Evolutionary conservation across 2,113 vertebrate species (phyloP).

Genomic region (Oreochromis niloticus): DNA sequence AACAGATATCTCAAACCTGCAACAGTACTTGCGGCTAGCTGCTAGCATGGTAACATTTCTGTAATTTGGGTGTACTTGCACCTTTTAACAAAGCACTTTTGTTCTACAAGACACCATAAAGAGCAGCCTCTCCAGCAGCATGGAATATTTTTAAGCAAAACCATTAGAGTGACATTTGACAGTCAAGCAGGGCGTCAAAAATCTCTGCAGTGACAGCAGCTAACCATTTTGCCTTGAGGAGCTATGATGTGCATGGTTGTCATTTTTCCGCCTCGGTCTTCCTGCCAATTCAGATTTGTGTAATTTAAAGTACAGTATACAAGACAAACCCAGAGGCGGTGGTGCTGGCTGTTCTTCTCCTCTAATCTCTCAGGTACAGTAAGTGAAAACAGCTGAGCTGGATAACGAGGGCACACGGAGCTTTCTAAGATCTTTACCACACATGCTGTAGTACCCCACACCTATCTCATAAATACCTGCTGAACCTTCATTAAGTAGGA

Average conservation of each 20-base stretch:
- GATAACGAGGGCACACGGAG: background rate
- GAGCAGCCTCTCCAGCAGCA: background rate
- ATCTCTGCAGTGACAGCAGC: background rate
- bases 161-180: background rate
- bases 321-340: background rate
- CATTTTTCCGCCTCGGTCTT: background rate
- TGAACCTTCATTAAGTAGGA: background rate
- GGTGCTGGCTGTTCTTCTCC: background rate
- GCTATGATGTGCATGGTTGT: background rate
- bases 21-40: background rate
- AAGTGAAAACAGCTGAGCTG: background rate
- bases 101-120: background rate
- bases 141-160: background rate
- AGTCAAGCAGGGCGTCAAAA: background rate
- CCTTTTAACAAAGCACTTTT: background rate
- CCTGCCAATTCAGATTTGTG: constrained; percentile 14
- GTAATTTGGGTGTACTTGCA: background rate
- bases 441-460: background rate
- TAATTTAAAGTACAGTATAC: background rate
- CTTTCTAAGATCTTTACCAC: background rate
- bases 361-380: background rate
- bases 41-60: background rate
- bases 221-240: constrained; percentile 2
- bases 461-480: background rate
- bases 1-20: background rate